These are phyloP conservation scores for Umimayanthus chanpuru DNA, from an alignment of 92 coral and sea anemone genomes.

Conservation along the genomic window DNA sequence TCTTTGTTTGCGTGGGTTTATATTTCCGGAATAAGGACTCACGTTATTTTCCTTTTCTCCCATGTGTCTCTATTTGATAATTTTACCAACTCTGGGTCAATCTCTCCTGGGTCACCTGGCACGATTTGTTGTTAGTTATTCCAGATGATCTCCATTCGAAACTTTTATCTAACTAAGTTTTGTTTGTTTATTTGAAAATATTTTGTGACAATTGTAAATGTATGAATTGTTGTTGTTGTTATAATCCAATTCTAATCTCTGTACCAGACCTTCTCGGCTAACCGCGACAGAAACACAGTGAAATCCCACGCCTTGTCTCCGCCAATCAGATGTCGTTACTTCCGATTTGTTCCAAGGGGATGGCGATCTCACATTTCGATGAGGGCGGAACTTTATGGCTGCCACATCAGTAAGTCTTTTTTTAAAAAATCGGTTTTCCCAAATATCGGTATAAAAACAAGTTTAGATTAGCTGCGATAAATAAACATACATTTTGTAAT, in stretches of 20 bases:
- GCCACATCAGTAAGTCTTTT: constrained; percentile 58
- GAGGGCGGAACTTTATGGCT: constrained; percentile 87
- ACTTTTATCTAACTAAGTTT: too few relatives aligned
- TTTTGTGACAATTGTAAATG: too few relatives aligned
- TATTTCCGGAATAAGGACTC: too few relatives aligned
- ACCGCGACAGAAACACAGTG: constrained; percentile 68
- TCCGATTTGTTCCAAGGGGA: constrained; percentile 69
- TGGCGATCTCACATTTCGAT: constrained; percentile 73
- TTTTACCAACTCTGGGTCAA: constrained; percentile 9
- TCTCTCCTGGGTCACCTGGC: too few relatives aligned
- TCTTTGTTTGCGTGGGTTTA: too few relatives aligned
- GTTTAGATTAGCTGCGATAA: neutral
- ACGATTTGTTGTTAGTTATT: too few relatives aligned
- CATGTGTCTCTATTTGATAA: too few relatives aligned
- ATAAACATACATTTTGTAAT: too few relatives aligned
- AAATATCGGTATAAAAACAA: too few relatives aligned
- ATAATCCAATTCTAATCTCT: neutral
- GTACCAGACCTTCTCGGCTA: constrained; percentile 71
- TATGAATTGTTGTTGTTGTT: constrained; percentile 13
- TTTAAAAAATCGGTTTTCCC: neutral
- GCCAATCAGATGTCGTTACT: constrained; percentile 64
- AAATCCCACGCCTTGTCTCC: constrained; percentile 65
- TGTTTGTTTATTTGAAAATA: too few relatives aligned
- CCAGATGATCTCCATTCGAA: too few relatives aligned
- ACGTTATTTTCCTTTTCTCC: too few relatives aligned